These are phyloP conservation scores for Diadophis punctatus DNA, from an alignment of 2,113 vertebrate genomes.

Conservation along the genomic window DNA sequence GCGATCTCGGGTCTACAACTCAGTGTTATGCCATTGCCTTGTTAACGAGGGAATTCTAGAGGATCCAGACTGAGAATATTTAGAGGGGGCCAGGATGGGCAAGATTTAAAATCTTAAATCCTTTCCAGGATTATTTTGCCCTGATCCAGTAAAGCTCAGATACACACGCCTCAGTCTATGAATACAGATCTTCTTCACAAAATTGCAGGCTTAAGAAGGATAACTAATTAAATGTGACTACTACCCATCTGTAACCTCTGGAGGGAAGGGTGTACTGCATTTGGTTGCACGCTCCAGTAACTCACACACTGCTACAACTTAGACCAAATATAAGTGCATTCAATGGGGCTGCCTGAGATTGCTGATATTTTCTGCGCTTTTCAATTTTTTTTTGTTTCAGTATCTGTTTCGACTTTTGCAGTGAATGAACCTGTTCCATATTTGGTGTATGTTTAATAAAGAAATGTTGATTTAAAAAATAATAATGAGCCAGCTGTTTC, in stretches of 20 bases:
- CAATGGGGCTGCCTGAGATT: neutral
- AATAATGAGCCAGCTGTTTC: neutral
- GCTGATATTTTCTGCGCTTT: neutral
- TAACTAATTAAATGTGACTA: neutral
- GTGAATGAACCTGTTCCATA: neutral
- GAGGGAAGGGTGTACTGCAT: neutral
- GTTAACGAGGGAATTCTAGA: neutral
- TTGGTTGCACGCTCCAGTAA: neutral
- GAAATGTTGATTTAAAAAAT: neutral
- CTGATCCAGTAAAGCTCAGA: neutral
- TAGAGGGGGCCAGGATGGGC: neutral
- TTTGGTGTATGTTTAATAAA: neutral
- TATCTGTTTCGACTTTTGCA: neutral
- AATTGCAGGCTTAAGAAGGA: neutral
- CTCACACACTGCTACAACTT: neutral
- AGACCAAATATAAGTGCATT: neutral
- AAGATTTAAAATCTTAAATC: neutral
- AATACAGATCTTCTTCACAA: neutral
- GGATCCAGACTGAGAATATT: neutral
- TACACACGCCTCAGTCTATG: neutral
- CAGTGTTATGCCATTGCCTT: neutral
- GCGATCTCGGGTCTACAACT: neutral
- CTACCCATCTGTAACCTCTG: neutral
- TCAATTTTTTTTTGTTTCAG: neutral
- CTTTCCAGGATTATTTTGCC: neutral